A percentile compares a stretch with the other conserved stretches of the same genome.
phyloP scores from a whole-genome alignment of 2,888 invertebrate species.

The Rhamphomyia laevipes region DNA sequence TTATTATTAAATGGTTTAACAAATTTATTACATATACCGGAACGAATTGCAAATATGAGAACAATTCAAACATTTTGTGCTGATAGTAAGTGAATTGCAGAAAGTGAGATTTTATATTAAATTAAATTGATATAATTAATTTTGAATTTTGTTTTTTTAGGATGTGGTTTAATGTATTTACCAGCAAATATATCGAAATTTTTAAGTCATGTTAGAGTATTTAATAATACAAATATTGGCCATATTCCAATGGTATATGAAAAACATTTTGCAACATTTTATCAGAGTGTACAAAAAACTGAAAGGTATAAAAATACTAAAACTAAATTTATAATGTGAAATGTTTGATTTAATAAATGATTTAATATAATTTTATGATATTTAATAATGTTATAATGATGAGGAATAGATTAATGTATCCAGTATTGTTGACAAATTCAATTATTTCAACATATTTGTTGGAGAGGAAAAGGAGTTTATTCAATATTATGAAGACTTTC shows the following conservation, averaged over 20 bases:
- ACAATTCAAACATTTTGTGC: constrained; percentile 31
- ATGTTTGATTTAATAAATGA: neutral
- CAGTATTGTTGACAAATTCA: too few relatives aligned
- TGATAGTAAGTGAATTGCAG: constrained; percentile 26
- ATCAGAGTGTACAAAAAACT: constrained; percentile 27
- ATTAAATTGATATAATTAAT: constrained; percentile 1
- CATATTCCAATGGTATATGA: constrained; percentile 36
- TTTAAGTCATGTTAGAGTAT: constrained; percentile 32
- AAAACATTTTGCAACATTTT: constrained; percentile 31
- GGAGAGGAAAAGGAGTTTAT: too few relatives aligned
- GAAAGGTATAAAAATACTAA: neutral
- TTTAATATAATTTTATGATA: too few relatives aligned
- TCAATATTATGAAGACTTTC: too few relatives aligned
- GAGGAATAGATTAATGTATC: too few relatives aligned
- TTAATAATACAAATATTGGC: constrained; percentile 33
- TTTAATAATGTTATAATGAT: too few relatives aligned
- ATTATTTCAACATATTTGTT: too few relatives aligned
- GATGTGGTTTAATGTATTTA: constrained; percentile 31
- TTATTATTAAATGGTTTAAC: constrained; percentile 32
- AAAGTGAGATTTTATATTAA: neutral
- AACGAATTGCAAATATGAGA: constrained; percentile 29
- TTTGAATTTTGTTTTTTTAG: constrained; percentile 17
- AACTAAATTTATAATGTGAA: too few relatives aligned
- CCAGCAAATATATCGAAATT: constrained; percentile 33
- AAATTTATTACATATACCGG: constrained; percentile 31